phyloP scores from a whole-genome alignment of 2,888 invertebrate species.

The Phorcus lineatus region DNA sequence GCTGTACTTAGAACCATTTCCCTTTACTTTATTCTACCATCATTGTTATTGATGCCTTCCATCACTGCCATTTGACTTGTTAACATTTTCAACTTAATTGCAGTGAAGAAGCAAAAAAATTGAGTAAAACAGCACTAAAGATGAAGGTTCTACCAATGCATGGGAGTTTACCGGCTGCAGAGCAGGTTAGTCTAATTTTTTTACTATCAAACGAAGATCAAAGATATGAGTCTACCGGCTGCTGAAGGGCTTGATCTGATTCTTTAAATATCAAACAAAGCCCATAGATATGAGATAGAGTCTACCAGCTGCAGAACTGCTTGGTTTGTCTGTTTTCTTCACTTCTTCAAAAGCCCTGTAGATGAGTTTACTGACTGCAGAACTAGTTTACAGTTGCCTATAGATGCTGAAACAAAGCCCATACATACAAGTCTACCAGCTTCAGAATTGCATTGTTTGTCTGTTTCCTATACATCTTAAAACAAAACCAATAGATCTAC shows the following conservation, averaged over 20 bases:
- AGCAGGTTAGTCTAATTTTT: slow-evolving; percentile 75
- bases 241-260: neutral
- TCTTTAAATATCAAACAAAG: too few species aligned
- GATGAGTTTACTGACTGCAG: too few species aligned
- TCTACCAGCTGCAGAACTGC: too few species aligned
- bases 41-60: neutral
- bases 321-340: too few species aligned
- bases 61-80: neutral
- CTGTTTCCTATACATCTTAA: too few species aligned
- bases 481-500: too few species aligned
- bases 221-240: neutral
- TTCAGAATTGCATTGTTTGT: too few species aligned
- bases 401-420: too few species aligned
- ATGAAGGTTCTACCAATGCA: slow-evolving; percentile 91
- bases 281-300: too few species aligned
- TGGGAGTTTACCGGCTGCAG: slow-evolving; percentile 89
- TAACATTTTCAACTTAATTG: slow-evolving; percentile 23
- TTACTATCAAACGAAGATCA: neutral
- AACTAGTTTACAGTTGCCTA: too few species aligned
- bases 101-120: slow-evolving; percentile 69
- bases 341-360: too few species aligned
- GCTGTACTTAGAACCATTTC: slow-evolving; percentile 27
- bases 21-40: slow-evolving; percentile 71
- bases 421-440: too few species aligned
- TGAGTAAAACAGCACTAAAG: slow-evolving; percentile 65